phyloP scores from a whole-genome alignment of 1,140 invertebrate genomes.

The Centruroides vittatus region DNA sequence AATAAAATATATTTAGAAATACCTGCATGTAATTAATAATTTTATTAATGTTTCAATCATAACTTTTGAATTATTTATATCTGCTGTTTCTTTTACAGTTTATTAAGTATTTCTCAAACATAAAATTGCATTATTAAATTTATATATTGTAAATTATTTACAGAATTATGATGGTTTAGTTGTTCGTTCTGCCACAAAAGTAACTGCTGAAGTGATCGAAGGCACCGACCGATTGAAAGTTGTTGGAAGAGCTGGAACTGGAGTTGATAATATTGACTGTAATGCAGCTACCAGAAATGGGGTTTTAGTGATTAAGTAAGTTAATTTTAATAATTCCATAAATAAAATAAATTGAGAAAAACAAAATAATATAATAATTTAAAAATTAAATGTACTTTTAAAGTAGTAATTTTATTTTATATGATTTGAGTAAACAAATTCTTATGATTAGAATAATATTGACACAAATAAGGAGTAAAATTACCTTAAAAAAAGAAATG shows the following conservation, averaged over 20 bases:
- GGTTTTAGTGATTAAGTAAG: slow-evolving; percentile 85
- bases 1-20: too few species aligned
- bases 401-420: not conserved
- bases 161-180: slow-evolving; percentile 84
- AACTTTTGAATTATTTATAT: too few species aligned
- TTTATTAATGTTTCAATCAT: too few species aligned
- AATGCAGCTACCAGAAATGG: slow-evolving; percentile 66
- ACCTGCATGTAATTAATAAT: too few species aligned
- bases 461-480: not conserved
- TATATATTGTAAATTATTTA: too few species aligned
- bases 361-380: not conserved
- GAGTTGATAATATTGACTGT: slow-evolving; percentile 94
- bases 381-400: not conserved
- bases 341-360: not conserved
- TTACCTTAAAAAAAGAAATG: too few species aligned
- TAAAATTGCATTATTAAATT: too few species aligned
- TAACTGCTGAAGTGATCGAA: slow-evolving; percentile 75
- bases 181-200: slow-evolving; percentile 90
- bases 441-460: not conserved
- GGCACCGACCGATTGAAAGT: slow-evolving; percentile 58
- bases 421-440: not conserved
- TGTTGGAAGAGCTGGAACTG: slow-evolving; percentile 86
- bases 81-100: too few species aligned
- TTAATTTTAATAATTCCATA: slow-evolving; percentile 24
- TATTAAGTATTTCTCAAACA: too few species aligned